phyloP scores from a whole-genome alignment of 2,113 vertebrate species.

The Tragelaphus imberbis region DNA sequence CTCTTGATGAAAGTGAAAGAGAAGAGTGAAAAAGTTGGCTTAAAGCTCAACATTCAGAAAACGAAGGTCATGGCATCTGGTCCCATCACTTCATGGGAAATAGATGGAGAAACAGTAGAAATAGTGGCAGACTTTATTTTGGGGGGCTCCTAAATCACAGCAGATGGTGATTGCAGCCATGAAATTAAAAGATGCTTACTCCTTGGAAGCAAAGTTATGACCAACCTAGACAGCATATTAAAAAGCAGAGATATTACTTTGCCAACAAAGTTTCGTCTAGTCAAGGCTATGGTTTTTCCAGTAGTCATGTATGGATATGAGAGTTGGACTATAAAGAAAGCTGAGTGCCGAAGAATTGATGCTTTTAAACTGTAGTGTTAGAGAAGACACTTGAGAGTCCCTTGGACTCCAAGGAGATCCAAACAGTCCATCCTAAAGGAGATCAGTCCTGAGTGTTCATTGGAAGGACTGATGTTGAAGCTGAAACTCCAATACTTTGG shows the following conservation, averaged over 20 bases:
- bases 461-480: too few relatives aligned
- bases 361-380: too few relatives aligned
- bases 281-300: not conserved
- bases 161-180: not conserved
- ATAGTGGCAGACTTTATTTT: not conserved
- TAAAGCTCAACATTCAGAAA: not conserved
- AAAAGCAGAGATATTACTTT: not conserved
- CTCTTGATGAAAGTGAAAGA: not conserved
- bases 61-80: not conserved
- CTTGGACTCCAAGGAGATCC: too few relatives aligned
- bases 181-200: not conserved
- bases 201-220: not conserved
- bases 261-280: rapidly evolving
- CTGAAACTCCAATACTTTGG: too few relatives aligned
- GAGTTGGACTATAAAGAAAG: not conserved
- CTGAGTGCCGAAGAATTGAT: not conserved
- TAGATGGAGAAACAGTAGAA: not conserved
- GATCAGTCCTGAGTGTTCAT: too few relatives aligned
- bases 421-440: too few relatives aligned
- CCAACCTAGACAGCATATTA: not conserved
- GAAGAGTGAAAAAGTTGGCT: not conserved
- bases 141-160: not conserved
- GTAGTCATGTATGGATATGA: not conserved
- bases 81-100: not conserved
- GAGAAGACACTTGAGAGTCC: too few relatives aligned